Base-by-base conservation (phyloP, 2,113 vertebrate genomes). In the Murina feae region DNA sequence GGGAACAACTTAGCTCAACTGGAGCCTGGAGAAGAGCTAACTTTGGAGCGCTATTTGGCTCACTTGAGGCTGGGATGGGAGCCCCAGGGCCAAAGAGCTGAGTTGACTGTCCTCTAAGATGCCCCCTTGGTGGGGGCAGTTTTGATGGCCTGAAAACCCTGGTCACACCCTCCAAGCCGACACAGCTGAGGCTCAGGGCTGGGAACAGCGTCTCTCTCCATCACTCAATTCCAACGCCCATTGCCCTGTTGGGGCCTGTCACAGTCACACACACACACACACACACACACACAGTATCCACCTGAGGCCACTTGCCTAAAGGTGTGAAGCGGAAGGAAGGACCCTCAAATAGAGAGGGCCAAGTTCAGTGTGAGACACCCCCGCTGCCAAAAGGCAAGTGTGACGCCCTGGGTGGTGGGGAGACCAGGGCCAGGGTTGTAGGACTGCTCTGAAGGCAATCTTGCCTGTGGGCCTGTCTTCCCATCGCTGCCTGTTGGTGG, bases 41-140 rank as follows among this genome's bases (percentile, higher is more conserved):
- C 85, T 93, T 86, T 28, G 17, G 90, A 94, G 68, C 66, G 92
- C 81, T 81, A 35, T 89, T 60, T 6, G 17, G 55, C 60, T 92
- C 72, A 55, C 76, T 42, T 72, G 87, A 85, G 47, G 25, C 53
- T 82, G 53, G 39, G 28, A 3, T 82, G 42, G 60, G 83, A 75
- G 74, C 23, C 76, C 2, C 25, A 9, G 39, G n/a, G 20, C 44
- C 32, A 72, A 8, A 37, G 60, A 65, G 21, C 68, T 44, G 71
- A 49, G 37, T 35, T 20, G 20, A 58, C 58, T 69, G 60, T 82
- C 25, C 42, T 68, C 32, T 55, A 74, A n/a, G 37, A 94, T 71
- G 25, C 4, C 8, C 86, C 14, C 53, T 30, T 49, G 44, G 30
- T 2, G n/a, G 32, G 47, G 47, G 3, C 17, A 28, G 44, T 80